Percentiles rank a stretch among this genome's conserved stretches.
Conservation (phyloP, 2,113 vertebrate species). For the Porphyrio hochstetteri region DNA sequence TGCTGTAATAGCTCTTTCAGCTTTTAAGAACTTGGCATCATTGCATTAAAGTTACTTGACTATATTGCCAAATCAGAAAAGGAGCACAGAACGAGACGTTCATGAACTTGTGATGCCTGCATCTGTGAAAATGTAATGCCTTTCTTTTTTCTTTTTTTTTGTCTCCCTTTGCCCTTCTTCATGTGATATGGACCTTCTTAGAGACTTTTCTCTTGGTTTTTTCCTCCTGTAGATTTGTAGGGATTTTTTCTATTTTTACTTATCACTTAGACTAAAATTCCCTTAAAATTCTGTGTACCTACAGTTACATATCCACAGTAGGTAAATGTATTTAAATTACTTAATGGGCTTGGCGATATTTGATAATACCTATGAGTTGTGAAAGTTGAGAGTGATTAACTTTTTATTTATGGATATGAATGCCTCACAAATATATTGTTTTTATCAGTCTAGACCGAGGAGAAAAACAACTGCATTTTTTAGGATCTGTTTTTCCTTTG, state of each 20-base stretch:
- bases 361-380: neutral
- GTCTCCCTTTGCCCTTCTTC: neutral
- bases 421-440: neutral
- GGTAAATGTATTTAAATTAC: neutral
- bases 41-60: neutral
- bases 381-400: neutral
- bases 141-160: fast-evolving
- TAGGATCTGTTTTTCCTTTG: neutral
- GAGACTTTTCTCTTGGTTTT: neutral
- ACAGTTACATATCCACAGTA: neutral
- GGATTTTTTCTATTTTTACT: neutral
- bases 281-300: neutral
- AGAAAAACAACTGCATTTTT: neutral
- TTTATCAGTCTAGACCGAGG: neutral
- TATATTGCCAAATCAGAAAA: neutral
- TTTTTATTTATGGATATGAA: neutral
- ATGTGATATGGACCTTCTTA: neutral
- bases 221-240: neutral
- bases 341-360: neutral
- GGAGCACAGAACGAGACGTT: neutral
- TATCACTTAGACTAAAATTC: neutral
- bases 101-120: neutral
- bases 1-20: neutral
- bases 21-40: neutral
- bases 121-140: neutral